Evolutionary conservation across 2,888 invertebrate species (phyloP), one percentile per base, ranked within the genome.

Genomic region (Dascillus cervinus): DNA sequence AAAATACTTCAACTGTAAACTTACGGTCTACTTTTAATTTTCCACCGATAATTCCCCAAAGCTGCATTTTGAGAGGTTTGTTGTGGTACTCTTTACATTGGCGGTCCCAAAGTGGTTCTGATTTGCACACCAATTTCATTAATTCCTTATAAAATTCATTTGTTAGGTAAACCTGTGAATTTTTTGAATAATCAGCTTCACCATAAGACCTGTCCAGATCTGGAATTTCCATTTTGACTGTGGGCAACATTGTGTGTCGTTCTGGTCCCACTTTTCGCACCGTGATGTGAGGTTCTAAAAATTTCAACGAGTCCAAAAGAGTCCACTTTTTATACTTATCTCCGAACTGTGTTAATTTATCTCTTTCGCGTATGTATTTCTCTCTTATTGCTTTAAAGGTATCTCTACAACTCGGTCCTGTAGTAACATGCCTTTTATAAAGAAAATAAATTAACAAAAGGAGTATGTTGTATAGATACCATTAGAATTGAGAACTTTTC

Each of bases 31-130:
- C 33, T 20, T 52, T 47, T 17, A 57, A 30, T 9, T 37, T 44
- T 13, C 43, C 30, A 3, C 49, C 47, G 21, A 57, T 52, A 2
- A 34, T 37, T 22, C 45, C 41, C 57, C 57, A 57, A 4, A 55
- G 32, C 32, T 53, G 47, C 25, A 43, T 43, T 32, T 55, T 55
- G 2, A 53, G 26, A 15, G 42, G 43, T 40, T 53, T 56, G 32
- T 51, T 51, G 22, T 52, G 47, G 34, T 54, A 53, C 5, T 46
- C 50, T 29, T 50, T 53, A 27, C 45, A 45, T 21, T 52, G 51
- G 25, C 53, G 37, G 34, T 57, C 54, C 57, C 57, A 57, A 26
- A 57, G 43, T n/a, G 54, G 46, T n/a, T 35, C 43, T 3, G 52
- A 47, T 28, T 52, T 45, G 29, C 39, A 43, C 6, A 57, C 56